A percentile compares a stretch with the other conserved stretches of the same genome.
Evolutionary conservation across 30 jellyfish, hydroid and myxozoan genomes (phyloP).

Genomic region (Clytia hemisphaerica): DNA sequence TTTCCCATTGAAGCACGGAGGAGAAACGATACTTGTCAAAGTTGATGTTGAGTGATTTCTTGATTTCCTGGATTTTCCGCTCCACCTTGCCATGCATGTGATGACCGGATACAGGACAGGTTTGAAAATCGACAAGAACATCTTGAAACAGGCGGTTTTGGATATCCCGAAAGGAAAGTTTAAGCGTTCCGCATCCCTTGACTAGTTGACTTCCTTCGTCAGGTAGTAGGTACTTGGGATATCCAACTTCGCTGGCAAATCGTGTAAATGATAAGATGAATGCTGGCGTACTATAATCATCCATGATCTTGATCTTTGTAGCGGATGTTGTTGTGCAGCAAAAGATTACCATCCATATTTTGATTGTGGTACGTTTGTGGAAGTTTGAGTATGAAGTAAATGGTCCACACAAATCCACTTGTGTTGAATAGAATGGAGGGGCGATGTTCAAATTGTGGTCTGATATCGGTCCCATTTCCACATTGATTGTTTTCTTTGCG

Average conservation of each 20-base stretch:
- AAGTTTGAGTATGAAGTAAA: neutral
- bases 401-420: neutral
- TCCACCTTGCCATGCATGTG: constrained; percentile 9
- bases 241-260: too few relatives aligned
- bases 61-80: neutral
- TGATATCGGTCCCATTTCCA: neutral
- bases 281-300: neutral
- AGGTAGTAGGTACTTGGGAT: neutral
- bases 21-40: neutral
- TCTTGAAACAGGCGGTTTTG: neutral
- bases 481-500: neutral
- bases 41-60: neutral
- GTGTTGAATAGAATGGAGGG: too few relatives aligned
- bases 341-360: too few relatives aligned
- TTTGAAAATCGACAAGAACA: neutral
- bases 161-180: neutral
- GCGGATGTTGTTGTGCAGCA: too few relatives aligned
- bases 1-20: constrained; percentile 13
- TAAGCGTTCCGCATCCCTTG: too few relatives aligned
- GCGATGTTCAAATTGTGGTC: too few relatives aligned
- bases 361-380: too few relatives aligned
- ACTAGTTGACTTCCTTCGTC: neutral
- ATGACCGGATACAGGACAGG: neutral
- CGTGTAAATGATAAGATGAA: too few relatives aligned
- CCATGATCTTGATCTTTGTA: neutral